Conservation (phyloP, 2,113 vertebrate genomes). For the Chascanopsetta lugubris region DNA sequence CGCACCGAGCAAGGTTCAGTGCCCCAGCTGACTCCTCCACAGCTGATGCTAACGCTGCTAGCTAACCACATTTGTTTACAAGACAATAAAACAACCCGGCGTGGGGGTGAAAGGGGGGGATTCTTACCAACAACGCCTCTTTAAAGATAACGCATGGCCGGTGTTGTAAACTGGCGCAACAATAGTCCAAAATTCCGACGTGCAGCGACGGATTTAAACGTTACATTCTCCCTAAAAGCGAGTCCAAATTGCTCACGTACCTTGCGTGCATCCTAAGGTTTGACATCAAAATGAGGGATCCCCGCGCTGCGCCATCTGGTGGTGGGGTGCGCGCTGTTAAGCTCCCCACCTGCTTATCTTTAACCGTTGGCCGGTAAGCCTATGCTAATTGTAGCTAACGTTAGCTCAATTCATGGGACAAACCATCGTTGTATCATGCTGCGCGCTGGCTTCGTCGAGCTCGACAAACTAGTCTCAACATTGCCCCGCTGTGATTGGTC, state of each 20-base stretch:
- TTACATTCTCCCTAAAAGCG: neutral
- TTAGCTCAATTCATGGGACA: too few species aligned
- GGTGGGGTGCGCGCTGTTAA: conserved; percentile 11
- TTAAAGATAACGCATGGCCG: neutral
- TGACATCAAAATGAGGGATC: conserved; percentile 32
- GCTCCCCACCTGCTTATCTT: neutral
- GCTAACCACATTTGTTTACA: conserved; percentile 72
- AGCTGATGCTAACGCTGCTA: conserved; percentile 60
- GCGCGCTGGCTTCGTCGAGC: too few species aligned
- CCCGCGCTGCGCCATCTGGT: conserved; percentile 59
- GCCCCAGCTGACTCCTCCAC: conserved; percentile 5
- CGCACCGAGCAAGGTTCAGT: conserved; percentile 29
- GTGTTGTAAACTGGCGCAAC: neutral
- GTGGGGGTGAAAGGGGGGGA: neutral
- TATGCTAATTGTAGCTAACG: too few species aligned
- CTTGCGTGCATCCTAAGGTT: conserved; percentile 63
- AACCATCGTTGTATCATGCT: too few species aligned
- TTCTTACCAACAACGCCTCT: neutral
- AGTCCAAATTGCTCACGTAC: conserved; percentile 34
- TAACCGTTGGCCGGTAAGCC: neutral
- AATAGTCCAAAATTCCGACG: fast-evolving
- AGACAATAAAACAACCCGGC: conserved; percentile 70
- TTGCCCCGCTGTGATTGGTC: too few species aligned
- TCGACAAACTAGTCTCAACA: too few species aligned
- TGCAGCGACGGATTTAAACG: neutral